phyloP scores from a whole-genome alignment of 2,797 vertebrate species.

The Novumbra hubbsi region DNA sequence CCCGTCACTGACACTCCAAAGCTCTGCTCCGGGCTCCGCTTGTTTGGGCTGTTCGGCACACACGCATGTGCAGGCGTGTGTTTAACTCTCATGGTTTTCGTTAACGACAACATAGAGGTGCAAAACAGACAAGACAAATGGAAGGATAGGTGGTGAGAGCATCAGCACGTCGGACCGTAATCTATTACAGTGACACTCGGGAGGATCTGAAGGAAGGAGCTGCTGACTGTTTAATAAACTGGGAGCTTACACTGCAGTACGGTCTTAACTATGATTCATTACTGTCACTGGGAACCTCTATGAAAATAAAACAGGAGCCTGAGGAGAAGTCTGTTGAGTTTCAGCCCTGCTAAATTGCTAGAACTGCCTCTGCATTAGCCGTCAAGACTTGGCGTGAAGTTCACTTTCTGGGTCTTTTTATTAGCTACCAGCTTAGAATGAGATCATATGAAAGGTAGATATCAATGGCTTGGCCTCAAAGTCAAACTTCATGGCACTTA shows the following conservation, averaged over 20 bases:
- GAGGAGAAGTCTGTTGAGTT: conserved; percentile 64
- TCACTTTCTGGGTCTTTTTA: conserved; percentile 57
- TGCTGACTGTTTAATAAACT: conserved; percentile 76
- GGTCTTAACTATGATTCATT: conserved; percentile 80
- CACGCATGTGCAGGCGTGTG: neutral
- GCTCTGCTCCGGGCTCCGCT: conserved; percentile 29
- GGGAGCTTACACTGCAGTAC: conserved; percentile 69
- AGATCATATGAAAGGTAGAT: conserved; percentile 46
- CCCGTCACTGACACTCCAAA: conserved; percentile 47
- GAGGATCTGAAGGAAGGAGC: conserved; percentile 72
- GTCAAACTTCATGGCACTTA: conserved; percentile 47
- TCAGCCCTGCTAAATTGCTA: conserved; percentile 63
- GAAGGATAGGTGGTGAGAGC: conserved; percentile 28
- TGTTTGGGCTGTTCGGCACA: conserved; percentile 10
- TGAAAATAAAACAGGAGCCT: conserved; percentile 75
- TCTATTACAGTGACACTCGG: conserved; percentile 65
- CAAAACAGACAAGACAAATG: conserved; percentile 20
- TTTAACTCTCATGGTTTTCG: conserved; percentile 32
- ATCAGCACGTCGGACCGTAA: conserved; percentile 53
- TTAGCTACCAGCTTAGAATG: conserved; percentile 69
- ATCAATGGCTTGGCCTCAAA: conserved; percentile 50
- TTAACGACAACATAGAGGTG: conserved; percentile 32
- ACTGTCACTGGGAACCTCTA: conserved; percentile 68
- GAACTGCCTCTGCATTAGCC: conserved; percentile 67
- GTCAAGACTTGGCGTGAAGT: conserved; percentile 58